These are phyloP conservation scores for Eretmodus cyanostictus DNA, from an alignment of 2,113 vertebrate genomes.

Conservation along the genomic window DNA sequence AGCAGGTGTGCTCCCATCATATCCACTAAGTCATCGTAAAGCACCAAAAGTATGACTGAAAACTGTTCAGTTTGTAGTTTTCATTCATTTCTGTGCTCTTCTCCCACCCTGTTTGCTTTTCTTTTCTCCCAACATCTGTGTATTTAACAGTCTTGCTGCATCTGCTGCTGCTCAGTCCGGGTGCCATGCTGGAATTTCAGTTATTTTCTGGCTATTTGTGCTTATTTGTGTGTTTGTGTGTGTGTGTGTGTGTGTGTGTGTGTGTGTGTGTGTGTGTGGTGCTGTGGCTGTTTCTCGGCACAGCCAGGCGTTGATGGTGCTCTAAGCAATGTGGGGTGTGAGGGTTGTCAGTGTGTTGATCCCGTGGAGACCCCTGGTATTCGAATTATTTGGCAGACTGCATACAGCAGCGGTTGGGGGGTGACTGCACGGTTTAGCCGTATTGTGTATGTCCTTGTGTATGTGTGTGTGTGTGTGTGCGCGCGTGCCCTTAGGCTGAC, in stretches of 20 bases:
- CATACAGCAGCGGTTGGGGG: not conserved
- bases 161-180: conserved; percentile 56
- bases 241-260: not conserved
- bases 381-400: conserved; percentile 46
- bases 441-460: not conserved
- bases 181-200: conserved; percentile 64
- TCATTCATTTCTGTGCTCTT: not conserved
- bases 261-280: not conserved
- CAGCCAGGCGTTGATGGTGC: conserved; percentile 23
- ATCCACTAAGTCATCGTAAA: not conserved
- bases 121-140: conserved; percentile 48
- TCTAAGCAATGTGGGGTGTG: conserved; percentile 30
- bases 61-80: not conserved
- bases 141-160: conserved; percentile 11
- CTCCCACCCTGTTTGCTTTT: not conserved
- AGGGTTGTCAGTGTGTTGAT: conserved; percentile 30
- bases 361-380: conserved; percentile 58
- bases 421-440: conserved; percentile 12
- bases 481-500: not conserved
- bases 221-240: not conserved
- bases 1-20: not conserved
- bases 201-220: conserved; percentile 53
- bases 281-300: not conserved
- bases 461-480: not conserved
- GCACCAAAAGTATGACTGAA: not conserved